Evolutionary conservation across 92 coral and sea anemone genomes (phyloP).

Genomic region (Nematostella vectensis): DNA sequence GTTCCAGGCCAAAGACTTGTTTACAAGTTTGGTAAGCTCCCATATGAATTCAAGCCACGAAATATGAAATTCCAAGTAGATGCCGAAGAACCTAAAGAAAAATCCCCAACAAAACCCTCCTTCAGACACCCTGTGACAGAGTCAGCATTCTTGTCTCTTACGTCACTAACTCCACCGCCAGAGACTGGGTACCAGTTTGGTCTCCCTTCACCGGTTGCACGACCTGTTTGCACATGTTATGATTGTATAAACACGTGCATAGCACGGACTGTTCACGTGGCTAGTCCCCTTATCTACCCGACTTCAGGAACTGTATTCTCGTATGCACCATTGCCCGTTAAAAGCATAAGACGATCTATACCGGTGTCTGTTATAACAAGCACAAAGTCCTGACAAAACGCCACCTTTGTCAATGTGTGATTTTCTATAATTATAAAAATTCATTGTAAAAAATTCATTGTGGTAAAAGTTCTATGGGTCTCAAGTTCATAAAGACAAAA

Average conservation of each 20-base stretch:
- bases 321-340: background rate
- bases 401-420: background rate
- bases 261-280: constrained; percentile 1
- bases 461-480: no score
- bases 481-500: no score
- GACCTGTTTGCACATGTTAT: constrained; percentile 21
- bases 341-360: constrained; percentile 15
- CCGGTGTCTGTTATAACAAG: constrained; percentile 34
- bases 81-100: background rate
- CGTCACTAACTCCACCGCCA: constrained; percentile 33
- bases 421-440: no score
- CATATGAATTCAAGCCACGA: constrained; percentile 65
- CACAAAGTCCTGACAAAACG: constrained; percentile 6
- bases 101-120: background rate
- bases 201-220: background rate
- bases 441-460: no score
- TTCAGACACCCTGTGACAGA: constrained; percentile 7
- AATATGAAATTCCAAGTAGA: background rate
- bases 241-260: constrained; percentile 8
- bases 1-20: constrained; percentile 77
- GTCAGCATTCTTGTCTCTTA: constrained; percentile 22
- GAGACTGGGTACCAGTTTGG: constrained; percentile 18
- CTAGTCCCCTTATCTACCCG: constrained; percentile 19
- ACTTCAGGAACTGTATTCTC: background rate
- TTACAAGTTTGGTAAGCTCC: constrained; percentile 69